A percentile compares a stretch with the other conserved stretches of the same genome.
Evolutionary conservation across 2,888 invertebrate genomes (phyloP).

Genomic region (Aricia artaxerxes): DNA sequence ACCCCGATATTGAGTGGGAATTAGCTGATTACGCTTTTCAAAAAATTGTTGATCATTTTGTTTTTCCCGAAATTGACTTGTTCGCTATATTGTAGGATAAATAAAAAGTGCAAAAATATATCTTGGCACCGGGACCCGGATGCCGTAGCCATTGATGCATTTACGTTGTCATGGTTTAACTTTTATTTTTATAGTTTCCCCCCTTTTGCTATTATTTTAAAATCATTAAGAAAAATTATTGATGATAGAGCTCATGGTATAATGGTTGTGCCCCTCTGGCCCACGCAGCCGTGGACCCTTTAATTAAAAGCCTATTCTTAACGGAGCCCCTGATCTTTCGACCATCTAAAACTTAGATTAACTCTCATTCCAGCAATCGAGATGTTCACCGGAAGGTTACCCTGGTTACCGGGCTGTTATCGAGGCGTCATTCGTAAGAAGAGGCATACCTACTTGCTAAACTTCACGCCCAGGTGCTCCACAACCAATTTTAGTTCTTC

Average conservation of each 20-base stretch:
- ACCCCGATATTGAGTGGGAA: slow-evolving; percentile 15
- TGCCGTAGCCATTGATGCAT: neutral
- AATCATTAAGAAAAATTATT: neutral
- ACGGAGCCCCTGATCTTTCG: neutral
- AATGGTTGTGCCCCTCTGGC: neutral
- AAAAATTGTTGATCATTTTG: neutral
- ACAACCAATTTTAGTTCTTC: neutral
- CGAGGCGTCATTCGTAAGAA: slow-evolving; percentile 4
- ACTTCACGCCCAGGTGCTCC: neutral
- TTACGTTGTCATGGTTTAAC: neutral
- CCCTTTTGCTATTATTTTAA: neutral
- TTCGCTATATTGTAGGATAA: slow-evolving; percentile 11
- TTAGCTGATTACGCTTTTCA: neutral
- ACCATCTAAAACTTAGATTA: neutral
- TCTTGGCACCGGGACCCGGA: slow-evolving; percentile 16
- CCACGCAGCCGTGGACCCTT: neutral
- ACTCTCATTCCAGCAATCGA: slow-evolving; percentile 24
- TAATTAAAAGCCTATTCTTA: neutral
- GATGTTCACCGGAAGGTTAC: slow-evolving; percentile 13
- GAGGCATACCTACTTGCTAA: neutral
- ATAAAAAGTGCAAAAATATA: slow-evolving; percentile 4
- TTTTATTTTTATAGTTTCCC: slow-evolving; percentile 10
- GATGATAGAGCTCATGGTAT: neutral
- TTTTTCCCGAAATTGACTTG: neutral
- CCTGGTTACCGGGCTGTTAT: slow-evolving; percentile 26